Evolutionary conservation across 2,797 vertebrate genomes (phyloP).

Genomic region (Paguma larvata): DNA sequence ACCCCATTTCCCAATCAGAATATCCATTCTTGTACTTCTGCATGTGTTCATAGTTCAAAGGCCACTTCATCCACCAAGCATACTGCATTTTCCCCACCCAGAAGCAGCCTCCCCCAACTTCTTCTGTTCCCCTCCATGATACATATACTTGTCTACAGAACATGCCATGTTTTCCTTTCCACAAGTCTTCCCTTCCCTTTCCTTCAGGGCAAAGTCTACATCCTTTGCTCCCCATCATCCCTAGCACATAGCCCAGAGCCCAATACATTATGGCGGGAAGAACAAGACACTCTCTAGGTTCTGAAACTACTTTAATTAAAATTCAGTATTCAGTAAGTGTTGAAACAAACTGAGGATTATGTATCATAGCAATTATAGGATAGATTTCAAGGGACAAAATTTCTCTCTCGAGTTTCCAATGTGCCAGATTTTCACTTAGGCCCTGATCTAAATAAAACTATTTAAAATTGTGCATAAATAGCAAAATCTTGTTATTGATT

Average conservation of each 20-base stretch:
- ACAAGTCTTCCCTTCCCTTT: not conserved
- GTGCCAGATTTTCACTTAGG: not conserved
- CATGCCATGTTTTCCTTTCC: not conserved
- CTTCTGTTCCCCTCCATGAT: not conserved
- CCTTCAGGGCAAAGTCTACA: not conserved
- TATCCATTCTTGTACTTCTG: not conserved
- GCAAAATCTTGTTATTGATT: not conserved
- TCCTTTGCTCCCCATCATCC: not conserved
- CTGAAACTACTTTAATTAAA: slow-evolving; percentile 5
- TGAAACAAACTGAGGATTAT: not conserved
- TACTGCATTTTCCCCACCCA: not conserved
- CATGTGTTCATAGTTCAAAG: not conserved
- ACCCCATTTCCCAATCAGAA: not conserved
- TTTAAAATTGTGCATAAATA: not conserved
- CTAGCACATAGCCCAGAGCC: not conserved
- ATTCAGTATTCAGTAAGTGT: not conserved
- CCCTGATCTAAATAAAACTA: not conserved
- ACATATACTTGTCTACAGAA: not conserved
- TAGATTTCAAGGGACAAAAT: not conserved
- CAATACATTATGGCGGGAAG: not conserved
- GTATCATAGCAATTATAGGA: not conserved
- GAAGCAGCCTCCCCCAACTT: not conserved
- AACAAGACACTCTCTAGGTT: not conserved
- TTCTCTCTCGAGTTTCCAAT: not conserved
- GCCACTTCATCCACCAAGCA: not conserved